Percentiles rank a stretch among this genome's conserved stretches.
Conservation (phyloP, 2,797 vertebrate species). For the Neopelma chrysocephalum region DNA sequence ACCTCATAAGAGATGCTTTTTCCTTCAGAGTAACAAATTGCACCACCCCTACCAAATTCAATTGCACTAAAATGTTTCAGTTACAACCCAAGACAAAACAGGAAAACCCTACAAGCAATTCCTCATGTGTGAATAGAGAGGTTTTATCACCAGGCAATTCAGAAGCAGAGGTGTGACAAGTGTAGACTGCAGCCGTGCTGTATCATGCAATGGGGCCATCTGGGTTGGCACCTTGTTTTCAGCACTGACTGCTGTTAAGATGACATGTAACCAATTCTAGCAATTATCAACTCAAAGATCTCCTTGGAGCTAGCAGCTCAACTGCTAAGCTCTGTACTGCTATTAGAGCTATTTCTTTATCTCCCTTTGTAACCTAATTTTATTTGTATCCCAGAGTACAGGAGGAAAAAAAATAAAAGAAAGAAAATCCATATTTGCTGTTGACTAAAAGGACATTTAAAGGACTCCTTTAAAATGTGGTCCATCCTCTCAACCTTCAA, state of each 20-base stretch:
- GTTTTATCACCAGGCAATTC: background rate
- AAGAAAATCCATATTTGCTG: background rate
- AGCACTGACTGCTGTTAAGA: background rate
- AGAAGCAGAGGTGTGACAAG: background rate
- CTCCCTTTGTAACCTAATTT: background rate
- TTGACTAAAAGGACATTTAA: background rate
- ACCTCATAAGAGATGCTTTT: background rate
- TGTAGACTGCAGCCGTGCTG: background rate
- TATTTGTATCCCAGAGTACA: background rate
- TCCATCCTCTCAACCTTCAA: background rate
- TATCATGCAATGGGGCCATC: background rate
- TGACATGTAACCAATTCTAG: background rate
- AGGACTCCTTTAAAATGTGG: background rate
- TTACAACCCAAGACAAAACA: background rate
- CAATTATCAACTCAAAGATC: background rate
- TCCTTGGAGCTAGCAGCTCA: background rate
- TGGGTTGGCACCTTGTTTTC: background rate
- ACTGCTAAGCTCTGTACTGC: background rate
- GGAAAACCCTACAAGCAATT: accelerated
- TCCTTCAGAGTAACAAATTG: background rate
- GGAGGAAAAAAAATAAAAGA: background rate
- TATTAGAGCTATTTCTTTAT: background rate
- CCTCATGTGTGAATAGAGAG: background rate
- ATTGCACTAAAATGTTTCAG: background rate
- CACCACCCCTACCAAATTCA: background rate